Percentiles rank a stretch among this genome's conserved stretches.
Evolutionary conservation across 2,797 vertebrate species (phyloP).

Genomic region (Pterois miles): DNA sequence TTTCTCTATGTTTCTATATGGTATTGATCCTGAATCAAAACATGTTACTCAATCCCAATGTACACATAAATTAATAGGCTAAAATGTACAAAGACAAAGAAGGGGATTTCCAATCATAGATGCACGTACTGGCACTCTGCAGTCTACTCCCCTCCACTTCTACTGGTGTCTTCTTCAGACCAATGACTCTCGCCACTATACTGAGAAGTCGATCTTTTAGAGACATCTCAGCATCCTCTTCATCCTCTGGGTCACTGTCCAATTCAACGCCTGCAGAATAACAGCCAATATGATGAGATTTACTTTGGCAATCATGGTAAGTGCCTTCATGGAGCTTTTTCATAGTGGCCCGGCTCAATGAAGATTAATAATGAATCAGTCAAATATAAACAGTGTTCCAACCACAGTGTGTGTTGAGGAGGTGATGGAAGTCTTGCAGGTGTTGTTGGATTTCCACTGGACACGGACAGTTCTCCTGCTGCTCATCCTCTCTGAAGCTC

Average conservation of each 20-base stretch:
- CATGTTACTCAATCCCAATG: neutral
- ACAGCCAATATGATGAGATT: conserved; percentile 12
- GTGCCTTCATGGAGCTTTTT: conserved; percentile 2
- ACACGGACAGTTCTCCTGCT: conserved; percentile 89
- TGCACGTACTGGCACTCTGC: conserved; percentile 53
- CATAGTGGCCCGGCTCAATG: neutral
- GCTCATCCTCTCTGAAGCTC: conserved; percentile 89
- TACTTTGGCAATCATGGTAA: neutral
- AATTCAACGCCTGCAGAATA: conserved; percentile 86
- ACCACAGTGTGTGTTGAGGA: conserved; percentile 93
- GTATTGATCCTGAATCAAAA: neutral
- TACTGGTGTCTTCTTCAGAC: conserved; percentile 83
- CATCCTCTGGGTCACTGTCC: conserved; percentile 81
- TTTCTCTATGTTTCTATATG: neutral
- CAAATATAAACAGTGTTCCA: conserved; percentile 31
- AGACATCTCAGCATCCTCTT: conserved; percentile 83
- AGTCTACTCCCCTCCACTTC: conserved; percentile 77
- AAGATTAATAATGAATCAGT: conserved; percentile 21
- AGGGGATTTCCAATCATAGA: neutral
- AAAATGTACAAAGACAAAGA: neutral
- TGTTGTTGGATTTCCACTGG: conserved; percentile 89
- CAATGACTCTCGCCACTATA: conserved; percentile 85
- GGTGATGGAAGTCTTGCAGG: conserved; percentile 91
- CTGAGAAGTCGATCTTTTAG: conserved; percentile 86
- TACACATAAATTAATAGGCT: neutral